Evolutionary conservation across 1,140 invertebrate genomes (phyloP), one percentile per base, ranked within the genome.

Genomic region (Drosophila bipectinata): DNA sequence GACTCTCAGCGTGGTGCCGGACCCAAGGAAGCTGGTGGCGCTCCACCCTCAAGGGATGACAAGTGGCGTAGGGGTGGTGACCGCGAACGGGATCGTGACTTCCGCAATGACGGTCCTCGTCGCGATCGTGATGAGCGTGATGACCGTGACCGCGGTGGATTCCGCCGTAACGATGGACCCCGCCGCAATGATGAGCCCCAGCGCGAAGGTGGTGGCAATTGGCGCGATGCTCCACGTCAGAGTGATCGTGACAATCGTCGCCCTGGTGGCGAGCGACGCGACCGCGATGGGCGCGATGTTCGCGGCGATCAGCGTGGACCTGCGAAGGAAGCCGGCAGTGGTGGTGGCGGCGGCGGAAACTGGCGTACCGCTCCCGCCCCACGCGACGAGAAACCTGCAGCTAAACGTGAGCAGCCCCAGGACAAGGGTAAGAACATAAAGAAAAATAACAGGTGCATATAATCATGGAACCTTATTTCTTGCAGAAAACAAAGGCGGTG

Each of bases 61-160:
- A 72, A 74, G 57, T 77, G 82, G 61, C 77, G 80, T 34, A 68
- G 77, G 55, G 71, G 79, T 32, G 87, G 91, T 14, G 90, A 90
- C 7, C 92, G 74, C 21, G 76, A 74, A 4, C 34, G 34, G 10
- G 34, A 37, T 14, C 68, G 79, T 47, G 89, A 90, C 45, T 84
- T 91, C 32, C 93, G 92, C 88, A 84, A 92, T 10, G 92, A 93
- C 53, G 79, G 72, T 53, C 41, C 92, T 37, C 92, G 92, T 8
- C 83, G 69, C 1, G 75, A 74, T 59, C 91, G 77, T n/a, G 78
- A 81, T 45, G 68, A 75, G 39, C 76, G 79, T 45, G 68, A 75
- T 41, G 71, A 90, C 10, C 92, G 74, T 37, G 72, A 74, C 41
- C 59, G 76, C 34, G 34, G 34, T 53, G 63, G 67, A 49, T 71